These are phyloP conservation scores for Holotrichia oblita DNA, from an alignment of 1,140 invertebrate genomes.

Conservation along the genomic window DNA sequence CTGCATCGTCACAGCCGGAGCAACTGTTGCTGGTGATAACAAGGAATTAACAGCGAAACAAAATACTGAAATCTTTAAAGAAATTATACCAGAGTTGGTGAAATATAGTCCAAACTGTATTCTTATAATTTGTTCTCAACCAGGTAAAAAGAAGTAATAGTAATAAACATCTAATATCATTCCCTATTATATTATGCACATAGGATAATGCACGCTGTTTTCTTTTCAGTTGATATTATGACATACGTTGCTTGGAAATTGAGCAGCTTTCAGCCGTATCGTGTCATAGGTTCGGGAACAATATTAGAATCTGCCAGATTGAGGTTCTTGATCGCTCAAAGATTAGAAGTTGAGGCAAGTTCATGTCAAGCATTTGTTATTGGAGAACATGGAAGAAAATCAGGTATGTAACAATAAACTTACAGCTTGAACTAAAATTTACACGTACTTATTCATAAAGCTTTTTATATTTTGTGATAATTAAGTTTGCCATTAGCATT, in stretches of 20 bases:
- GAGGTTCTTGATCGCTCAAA: constrained; percentile 67
- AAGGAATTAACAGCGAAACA: constrained; percentile 68
- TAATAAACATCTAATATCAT: too few relatives aligned
- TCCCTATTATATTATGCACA: neutral
- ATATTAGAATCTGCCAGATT: constrained; percentile 72
- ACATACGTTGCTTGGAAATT: constrained; percentile 75
- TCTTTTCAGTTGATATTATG: constrained; percentile 70
- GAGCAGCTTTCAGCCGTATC: constrained; percentile 69
- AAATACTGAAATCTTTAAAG: constrained; percentile 71
- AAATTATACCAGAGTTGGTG: constrained; percentile 66
- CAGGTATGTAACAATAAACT: constrained; percentile 61
- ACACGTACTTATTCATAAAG: too few relatives aligned
- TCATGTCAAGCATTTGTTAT: constrained; percentile 70
- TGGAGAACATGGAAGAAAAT: constrained; percentile 73
- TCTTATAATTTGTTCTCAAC: constrained; percentile 46
- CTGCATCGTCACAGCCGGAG: constrained; percentile 69
- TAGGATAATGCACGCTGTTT: neutral
- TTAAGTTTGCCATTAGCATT: too few relatives aligned
- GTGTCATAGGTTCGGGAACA: constrained; percentile 72
- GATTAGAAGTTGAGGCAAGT: constrained; percentile 66
- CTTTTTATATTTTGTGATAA: too few relatives aligned
- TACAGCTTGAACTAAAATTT: too few relatives aligned
- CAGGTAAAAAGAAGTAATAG: too few relatives aligned
- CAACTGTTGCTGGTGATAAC: constrained; percentile 53
- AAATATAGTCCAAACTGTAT: constrained; percentile 64